Conservation (phyloP, 2,888 invertebrate species). For the Lycia hirtaria region DNA sequence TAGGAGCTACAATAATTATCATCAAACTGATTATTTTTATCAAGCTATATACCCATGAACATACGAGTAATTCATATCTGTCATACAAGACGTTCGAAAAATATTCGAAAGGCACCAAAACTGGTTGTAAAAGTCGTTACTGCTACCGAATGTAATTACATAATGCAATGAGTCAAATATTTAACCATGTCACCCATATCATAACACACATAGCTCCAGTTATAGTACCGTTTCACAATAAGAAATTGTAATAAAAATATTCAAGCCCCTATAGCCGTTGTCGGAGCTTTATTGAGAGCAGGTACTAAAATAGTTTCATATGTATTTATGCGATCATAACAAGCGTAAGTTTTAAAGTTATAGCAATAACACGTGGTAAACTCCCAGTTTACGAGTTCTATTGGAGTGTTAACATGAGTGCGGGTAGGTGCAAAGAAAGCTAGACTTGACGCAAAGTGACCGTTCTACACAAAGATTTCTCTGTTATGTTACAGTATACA, state of each 20-base stretch:
- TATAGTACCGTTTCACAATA: slow-evolving; percentile 6
- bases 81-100: slow-evolving; percentile 5
- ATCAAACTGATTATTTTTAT: too few species aligned
- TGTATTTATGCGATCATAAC: slow-evolving; percentile 15
- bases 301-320: slow-evolving; percentile 14
- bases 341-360: slow-evolving; percentile 24
- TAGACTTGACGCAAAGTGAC: slow-evolving; percentile 12
- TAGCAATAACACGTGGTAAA: slow-evolving; percentile 25
- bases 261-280: not conserved
- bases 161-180: slow-evolving; percentile 11
- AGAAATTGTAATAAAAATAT: not conserved
- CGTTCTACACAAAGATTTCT: slow-evolving; percentile 11
- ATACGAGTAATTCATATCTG: not conserved
- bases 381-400: slow-evolving; percentile 15
- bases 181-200: slow-evolving; percentile 6
- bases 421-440: slow-evolving; percentile 22
- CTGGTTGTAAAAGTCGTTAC: slow-evolving; percentile 20
- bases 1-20: not conserved
- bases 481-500: not conserved
- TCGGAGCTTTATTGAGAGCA: slow-evolving; percentile 9
- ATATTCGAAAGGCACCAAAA: slow-evolving; percentile 24
- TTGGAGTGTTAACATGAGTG: slow-evolving; percentile 18
- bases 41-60: not conserved
- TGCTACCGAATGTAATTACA: slow-evolving; percentile 10
- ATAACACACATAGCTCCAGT: too few species aligned